Evolutionary conservation across 1,140 invertebrate species (phyloP).

Genomic region (Berghia stephanieae): DNA sequence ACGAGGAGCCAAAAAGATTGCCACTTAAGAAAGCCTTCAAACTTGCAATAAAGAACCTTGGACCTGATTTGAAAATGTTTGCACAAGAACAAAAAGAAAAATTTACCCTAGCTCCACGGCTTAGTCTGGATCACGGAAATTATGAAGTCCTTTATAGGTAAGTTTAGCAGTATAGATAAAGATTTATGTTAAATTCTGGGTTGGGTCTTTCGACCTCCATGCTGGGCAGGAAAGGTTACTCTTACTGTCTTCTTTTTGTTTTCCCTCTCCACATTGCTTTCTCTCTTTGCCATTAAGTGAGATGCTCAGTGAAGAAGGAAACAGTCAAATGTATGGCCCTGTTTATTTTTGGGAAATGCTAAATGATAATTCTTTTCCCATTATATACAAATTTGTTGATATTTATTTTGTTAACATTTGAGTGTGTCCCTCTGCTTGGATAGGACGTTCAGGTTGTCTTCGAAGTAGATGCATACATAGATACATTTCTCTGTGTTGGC

Average conservation of each 20-base stretch:
- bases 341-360: background rate
- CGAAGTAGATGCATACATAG: too few species aligned
- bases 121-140: slow-evolving; percentile 53
- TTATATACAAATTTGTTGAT: too few species aligned
- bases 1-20: slow-evolving; percentile 34
- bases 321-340: background rate
- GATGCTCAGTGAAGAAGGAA: background rate
- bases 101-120: slow-evolving; percentile 72
- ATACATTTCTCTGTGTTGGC: too few species aligned
- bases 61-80: slow-evolving; percentile 75
- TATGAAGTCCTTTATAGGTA: slow-evolving; percentile 46
- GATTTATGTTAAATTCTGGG: background rate
- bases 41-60: slow-evolving; percentile 74
- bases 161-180: background rate
- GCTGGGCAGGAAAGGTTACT: background rate
- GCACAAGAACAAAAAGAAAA: slow-evolving; percentile 76
- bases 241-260: background rate
- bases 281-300: background rate
- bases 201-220: background rate
- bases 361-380: too few species aligned
- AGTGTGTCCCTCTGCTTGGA: too few species aligned
- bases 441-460: too few species aligned
- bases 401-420: too few species aligned
- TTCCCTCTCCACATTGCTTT: background rate
- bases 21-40: slow-evolving; percentile 41